Conservation (phyloP, 2,113 vertebrate species). For the Cichladusa arquata region DNA sequence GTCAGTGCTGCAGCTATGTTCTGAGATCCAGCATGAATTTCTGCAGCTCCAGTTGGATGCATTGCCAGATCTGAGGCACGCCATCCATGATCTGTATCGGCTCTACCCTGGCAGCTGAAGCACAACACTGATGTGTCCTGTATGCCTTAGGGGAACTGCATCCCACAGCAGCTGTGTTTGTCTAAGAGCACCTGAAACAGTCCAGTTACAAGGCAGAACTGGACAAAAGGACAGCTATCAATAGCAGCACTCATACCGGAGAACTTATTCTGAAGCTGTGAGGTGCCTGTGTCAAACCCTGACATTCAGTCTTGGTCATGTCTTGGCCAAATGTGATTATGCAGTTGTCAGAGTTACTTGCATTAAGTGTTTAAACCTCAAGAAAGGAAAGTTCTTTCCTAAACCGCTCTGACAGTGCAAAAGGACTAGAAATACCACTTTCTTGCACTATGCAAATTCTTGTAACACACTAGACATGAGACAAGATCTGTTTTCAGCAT, state of each 20-base stretch:
- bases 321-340: neutral
- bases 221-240: neutral
- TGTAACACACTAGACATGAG: neutral
- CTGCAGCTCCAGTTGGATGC: neutral
- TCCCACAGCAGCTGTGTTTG: neutral
- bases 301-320: neutral
- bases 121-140: neutral
- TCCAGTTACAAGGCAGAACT: neutral
- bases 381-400: neutral
- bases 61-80: neutral
- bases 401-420: neutral
- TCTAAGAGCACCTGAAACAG: neutral
- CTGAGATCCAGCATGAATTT: neutral
- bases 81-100: rapidly evolving
- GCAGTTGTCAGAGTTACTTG: neutral
- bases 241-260: neutral
- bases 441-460: neutral
- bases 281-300: neutral
- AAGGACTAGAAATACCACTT: neutral
- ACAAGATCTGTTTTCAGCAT: neutral
- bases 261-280: neutral
- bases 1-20: neutral
- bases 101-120: neutral
- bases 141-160: neutral
- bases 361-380: neutral